phyloP scores from a whole-genome alignment of 2,797 vertebrate species.

The Falco biarmicus region DNA sequence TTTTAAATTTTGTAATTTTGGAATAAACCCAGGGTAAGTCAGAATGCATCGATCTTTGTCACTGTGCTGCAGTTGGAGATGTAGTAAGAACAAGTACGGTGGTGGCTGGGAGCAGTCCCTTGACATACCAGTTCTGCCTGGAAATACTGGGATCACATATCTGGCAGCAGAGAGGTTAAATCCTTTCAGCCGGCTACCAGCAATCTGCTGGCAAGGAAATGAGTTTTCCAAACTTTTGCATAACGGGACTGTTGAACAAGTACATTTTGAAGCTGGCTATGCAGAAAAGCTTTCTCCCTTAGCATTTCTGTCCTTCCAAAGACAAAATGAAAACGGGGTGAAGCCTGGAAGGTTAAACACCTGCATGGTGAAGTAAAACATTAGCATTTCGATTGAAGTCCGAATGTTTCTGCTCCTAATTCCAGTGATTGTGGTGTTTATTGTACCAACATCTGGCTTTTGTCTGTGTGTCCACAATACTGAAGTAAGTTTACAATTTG shows the following conservation, averaged over 20 bases:
- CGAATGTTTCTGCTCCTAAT: neutral
- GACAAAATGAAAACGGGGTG: neutral
- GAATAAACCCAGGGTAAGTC: neutral
- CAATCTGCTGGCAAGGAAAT: neutral
- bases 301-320: neutral
- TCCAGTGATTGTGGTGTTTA: conserved; percentile 1
- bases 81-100: neutral
- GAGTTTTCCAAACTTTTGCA: conserved; percentile 7
- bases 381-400: neutral
- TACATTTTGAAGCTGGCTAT: neutral
- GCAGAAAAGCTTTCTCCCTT: neutral
- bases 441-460: conserved; percentile 35
- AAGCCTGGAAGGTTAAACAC: neutral
- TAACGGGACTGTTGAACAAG: neutral
- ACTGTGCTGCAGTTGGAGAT: neutral
- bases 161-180: neutral
- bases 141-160: fast-evolving
- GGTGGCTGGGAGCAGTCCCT: neutral
- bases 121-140: neutral
- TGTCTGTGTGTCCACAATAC: neutral
- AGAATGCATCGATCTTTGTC: neutral
- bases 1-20: neutral
- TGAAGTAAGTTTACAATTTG: neutral
- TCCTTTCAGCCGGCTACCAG: neutral
- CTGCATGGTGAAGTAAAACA: neutral